phyloP scores from a whole-genome alignment of 2,797 vertebrate species.

The Discoglossus pictus region DNA sequence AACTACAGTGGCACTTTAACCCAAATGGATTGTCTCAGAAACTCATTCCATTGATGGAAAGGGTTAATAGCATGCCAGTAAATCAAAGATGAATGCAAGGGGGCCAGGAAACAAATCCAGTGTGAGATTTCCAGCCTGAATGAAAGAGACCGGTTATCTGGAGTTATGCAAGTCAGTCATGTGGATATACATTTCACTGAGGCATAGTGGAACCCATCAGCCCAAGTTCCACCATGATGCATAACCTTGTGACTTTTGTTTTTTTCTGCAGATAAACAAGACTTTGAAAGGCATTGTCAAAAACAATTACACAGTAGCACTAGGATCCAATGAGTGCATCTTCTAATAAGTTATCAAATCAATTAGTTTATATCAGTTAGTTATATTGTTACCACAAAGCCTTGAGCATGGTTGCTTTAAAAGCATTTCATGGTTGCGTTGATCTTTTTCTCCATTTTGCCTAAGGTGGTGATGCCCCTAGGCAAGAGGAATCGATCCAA shows the following conservation, averaged over 20 bases:
- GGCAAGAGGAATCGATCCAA: neutral
- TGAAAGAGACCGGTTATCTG: constrained; percentile 47
- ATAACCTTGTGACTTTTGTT: constrained; percentile 41
- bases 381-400: too few species aligned
- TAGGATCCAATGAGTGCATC: neutral
- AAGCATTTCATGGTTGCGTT: too few species aligned
- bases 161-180: constrained; percentile 46
- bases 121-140: constrained; percentile 15
- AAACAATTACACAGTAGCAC: neutral
- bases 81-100: too few species aligned
- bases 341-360: neutral
- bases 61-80: too few species aligned
- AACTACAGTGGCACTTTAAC: too few species aligned
- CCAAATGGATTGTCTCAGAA: too few species aligned
- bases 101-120: neutral
- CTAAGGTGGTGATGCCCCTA: neutral
- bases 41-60: too few species aligned
- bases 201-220: constrained; percentile 22
- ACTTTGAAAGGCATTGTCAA: constrained; percentile 13
- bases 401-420: too few species aligned
- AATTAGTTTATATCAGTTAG: too few species aligned
- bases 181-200: constrained; percentile 32
- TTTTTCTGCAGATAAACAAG: constrained; percentile 32
- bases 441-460: too few species aligned
- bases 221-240: constrained; percentile 25